A percentile compares a stretch with the other conserved stretches of the same genome.
Evolutionary conservation across 2,888 invertebrate genomes (phyloP).

Genomic region (Eupithecia abbreviata): DNA sequence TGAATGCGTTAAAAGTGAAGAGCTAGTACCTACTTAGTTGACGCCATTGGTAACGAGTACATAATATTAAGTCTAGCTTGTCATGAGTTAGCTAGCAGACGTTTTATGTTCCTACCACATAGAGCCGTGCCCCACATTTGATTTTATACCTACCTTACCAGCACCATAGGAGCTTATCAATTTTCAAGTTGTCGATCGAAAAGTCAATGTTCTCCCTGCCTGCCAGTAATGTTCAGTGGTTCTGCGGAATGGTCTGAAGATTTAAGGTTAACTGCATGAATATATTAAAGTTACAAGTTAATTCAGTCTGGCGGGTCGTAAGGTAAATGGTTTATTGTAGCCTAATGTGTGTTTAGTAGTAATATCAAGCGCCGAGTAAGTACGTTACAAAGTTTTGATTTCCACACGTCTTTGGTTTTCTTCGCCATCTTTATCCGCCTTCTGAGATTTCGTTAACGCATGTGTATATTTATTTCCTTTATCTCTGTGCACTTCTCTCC

Average conservation of each 20-base stretch:
- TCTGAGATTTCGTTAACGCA: background rate
- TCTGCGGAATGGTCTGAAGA: slow-evolving; percentile 37
- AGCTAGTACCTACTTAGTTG: background rate
- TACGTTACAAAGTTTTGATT: background rate
- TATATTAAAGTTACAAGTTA: slow-evolving; percentile 31
- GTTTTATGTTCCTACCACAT: background rate
- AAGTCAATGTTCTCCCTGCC: slow-evolving; percentile 1
- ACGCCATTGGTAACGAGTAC: background rate
- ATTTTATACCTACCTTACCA: background rate
- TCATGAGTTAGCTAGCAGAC: background rate
- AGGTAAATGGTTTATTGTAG: slow-evolving; percentile 13
- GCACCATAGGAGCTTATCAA: background rate
- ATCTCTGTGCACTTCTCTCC: background rate
- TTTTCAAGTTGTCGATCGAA: background rate
- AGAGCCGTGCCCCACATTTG: background rate
- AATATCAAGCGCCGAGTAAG: background rate
- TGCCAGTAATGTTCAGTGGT: slow-evolving; percentile 55
- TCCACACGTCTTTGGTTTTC: slow-evolving; percentile 3
- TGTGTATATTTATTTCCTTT: background rate
- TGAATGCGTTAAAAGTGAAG: background rate
- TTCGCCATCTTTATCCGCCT: background rate
- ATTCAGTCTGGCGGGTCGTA: slow-evolving; percentile 20
- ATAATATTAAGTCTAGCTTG: background rate
- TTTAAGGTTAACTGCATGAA: slow-evolving; percentile 28
- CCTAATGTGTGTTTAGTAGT: slow-evolving; percentile 9